Evolutionary conservation across 2,113 vertebrate species (phyloP).

Genomic region (rat (Rattus norvegicus)): GRCr8 NC_086028.1:73126501-73127000

Average conservation of each 20-base stretch:
- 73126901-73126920: not conserved
- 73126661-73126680: not conserved
- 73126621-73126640: not conserved
- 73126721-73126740: not conserved
- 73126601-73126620: not conserved
- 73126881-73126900: not conserved
- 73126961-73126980: conserved; percentile 11
- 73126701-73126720: conserved; percentile 22
- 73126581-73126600: not conserved
- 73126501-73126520: not conserved
- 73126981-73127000: not conserved
- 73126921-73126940: not conserved
- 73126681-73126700: not conserved
- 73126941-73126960: not conserved
- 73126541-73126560: not conserved
- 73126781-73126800: conserved; percentile 43
- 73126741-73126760: conserved; percentile 1
- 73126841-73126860: not conserved
- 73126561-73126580: not conserved
- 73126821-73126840: conserved; percentile 12
- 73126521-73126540: not conserved
- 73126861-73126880: not conserved
- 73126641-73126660: not conserved
- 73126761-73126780: conserved; percentile 22
- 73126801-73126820: conserved; percentile 40